phyloP scores from a whole-genome alignment of 1,140 invertebrate genomes.

The Drosophila serrata region DNA sequence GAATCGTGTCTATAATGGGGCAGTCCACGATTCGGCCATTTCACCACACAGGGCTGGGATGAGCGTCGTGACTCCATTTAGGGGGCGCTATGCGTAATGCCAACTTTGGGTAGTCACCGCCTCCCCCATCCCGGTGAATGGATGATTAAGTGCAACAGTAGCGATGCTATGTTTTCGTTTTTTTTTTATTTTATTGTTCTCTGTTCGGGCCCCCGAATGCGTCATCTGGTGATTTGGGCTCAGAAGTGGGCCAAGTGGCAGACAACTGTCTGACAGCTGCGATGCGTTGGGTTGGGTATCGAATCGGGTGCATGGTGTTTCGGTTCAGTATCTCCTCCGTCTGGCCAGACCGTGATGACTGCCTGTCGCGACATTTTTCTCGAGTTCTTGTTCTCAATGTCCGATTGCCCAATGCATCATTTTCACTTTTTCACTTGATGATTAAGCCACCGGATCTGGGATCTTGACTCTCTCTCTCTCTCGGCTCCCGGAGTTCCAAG shows the following conservation, averaged over 20 bases:
- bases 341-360: conserved; percentile 23
- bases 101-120: conserved; percentile 68
- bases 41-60: conserved; percentile 35
- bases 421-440: conserved; percentile 47
- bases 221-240: conserved; percentile 60
- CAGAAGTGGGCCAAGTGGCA: conserved; percentile 77
- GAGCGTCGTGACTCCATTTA: conserved; percentile 75
- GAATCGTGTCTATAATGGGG: conserved; percentile 61
- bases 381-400: conserved; percentile 32
- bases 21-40: conserved; percentile 28
- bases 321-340: conserved; percentile 8
- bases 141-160: conserved; percentile 79
- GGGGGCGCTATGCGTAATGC: conserved; percentile 73
- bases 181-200: conserved; percentile 38
- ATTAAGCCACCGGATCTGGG: conserved; percentile 42
- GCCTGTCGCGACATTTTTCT: conserved; percentile 29
- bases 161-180: conserved; percentile 26
- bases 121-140: conserved; percentile 16
- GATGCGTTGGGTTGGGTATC: conserved; percentile 31
- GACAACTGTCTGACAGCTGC: conserved; percentile 62
- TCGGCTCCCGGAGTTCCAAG: conserved; percentile 24
- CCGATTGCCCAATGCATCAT: conserved; percentile 43
- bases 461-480: conserved; percentile 11
- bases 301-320: conserved; percentile 12
- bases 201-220: conserved; percentile 46